Evolutionary conservation across 2,797 vertebrate species (phyloP).

Genomic region (Pipistrellus pipistrellus): DNA sequence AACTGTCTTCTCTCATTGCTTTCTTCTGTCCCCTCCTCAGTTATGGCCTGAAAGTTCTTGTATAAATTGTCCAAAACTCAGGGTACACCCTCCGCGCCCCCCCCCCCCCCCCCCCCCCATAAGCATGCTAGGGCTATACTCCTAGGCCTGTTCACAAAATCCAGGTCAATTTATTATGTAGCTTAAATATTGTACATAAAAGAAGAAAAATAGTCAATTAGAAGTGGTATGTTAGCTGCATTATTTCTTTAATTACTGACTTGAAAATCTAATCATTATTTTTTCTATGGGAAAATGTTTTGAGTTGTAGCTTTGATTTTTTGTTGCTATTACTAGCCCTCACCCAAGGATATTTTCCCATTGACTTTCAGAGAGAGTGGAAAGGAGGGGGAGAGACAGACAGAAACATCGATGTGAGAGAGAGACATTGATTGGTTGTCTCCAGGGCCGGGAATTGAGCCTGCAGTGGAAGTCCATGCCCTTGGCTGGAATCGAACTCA

Average conservation of each 20-base stretch:
- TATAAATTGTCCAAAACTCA: constrained; percentile 67
- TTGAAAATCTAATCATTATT: constrained; percentile 57
- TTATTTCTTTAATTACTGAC: constrained; percentile 62
- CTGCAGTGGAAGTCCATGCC: too few species aligned
- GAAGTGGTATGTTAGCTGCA: constrained; percentile 55
- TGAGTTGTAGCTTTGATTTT: constrained; percentile 1
- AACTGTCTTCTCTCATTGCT: not conserved
- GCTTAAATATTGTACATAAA: constrained; percentile 55
- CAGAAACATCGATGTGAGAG: too few species aligned
- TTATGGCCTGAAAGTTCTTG: constrained; percentile 60
- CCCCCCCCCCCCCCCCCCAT: accelerated
- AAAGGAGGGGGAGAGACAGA: too few species aligned
- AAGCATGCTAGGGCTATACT: not conserved
- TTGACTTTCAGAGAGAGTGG: too few species aligned
- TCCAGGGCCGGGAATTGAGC: too few species aligned
- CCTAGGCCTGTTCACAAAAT: constrained; percentile 51
- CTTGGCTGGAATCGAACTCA: too few species aligned
- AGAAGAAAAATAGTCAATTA: constrained; percentile 62
- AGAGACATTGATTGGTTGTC: too few species aligned
- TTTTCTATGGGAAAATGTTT: constrained; percentile 64
- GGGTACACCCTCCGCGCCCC: not conserved
- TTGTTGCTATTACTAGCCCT: too few species aligned
- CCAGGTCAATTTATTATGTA: constrained; percentile 33
- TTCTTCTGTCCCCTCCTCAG: not conserved
- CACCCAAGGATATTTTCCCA: too few species aligned